Base-by-base conservation (phyloP, 2,888 invertebrate species). In the Periphyllus acericola region DNA sequence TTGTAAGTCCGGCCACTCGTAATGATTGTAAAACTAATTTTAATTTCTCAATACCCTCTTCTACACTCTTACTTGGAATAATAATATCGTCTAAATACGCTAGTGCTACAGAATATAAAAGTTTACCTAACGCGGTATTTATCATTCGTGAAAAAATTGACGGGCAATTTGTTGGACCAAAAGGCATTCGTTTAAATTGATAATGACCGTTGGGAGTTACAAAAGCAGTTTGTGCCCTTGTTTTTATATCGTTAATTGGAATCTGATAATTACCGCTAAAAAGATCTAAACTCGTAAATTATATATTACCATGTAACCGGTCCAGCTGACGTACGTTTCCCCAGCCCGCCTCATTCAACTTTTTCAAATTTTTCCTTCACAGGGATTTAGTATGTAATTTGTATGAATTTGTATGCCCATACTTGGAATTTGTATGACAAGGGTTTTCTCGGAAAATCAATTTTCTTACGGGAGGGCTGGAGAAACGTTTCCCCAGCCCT, bases 181-280 rank as follows among this genome's bases (percentile, higher is more conserved):
- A 46, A 1, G 46, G 14, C 40, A 40, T 14, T 46, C 14, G 0
- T 14, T 14, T 46, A 46, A 46, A 14, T 3, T 46, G 46, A 14
- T 46, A 46, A 14, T 46, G 46, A 14, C 46, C 14, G 3, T 46
- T 14, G 14, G 46, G 14, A 29, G 76, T 76, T 21, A 76, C 46
- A 52, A 76, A 76, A 29, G 52, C 52, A 29, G 76, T 76, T 29
- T 29, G 6, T 3, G n/a, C 29, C 0, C 76, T 9, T 21, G 78
- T 78, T 32, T 55, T 21, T 14, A 3, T 0, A 9, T 78, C 78
- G 0, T 55, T 78, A 14, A 83, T 75, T 0, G 76, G 78, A n/a
- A 85, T 29, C 55, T 85, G 85, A 40, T 85, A 76, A 46, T 85
- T 78, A 1, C 85, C 78, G 6, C 34, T 75, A 36, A 68, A 68